Base-by-base conservation (phyloP, 1,140 invertebrate genomes). In the Euura saliciscinereae region DNA sequence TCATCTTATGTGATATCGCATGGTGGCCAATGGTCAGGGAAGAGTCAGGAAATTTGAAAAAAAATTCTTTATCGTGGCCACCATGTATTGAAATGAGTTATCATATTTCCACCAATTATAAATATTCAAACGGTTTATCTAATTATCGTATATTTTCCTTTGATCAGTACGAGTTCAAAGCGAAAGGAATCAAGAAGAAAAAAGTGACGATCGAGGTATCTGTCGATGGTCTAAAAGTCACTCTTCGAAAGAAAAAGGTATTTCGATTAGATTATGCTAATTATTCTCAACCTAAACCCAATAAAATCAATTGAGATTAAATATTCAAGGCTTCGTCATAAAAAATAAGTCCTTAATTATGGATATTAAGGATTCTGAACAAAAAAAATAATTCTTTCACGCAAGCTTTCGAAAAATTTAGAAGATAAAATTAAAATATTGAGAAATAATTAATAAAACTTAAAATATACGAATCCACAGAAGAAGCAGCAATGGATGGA, bases 171-270 rank as follows among this genome's bases (percentile, higher is more conserved):
- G 98, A 99, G 88, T 99, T 98, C 90, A 99, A 99, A 91, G 93
- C 97, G 76, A 97, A 97, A 88, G 96, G 95, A 59, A 95, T 98
- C 78, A 99, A 99, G 89, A 99, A 99, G 88, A 95, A 96, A 84
- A 99, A 99, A 91, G 97, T 99, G 76, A 95, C 93, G 67, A 90
- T 99, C 74, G 94, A 96, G 80, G 93, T 99, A 72, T 99, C 97
- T 2, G 94, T 98, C 3, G 96, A 99, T 77, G 98, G 98, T 8
- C 94, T 99, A 59, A 94, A 95, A 85, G 94, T 99, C 75, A 92
- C 91, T 42, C 87, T 96, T 64, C 90, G 95, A 76, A 96, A 96
- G 88, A 93, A 97, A 85, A 95, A 92, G 88, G 86, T 86, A 28
- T 28, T 28, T 28, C 28, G 28, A 28, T 28, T 28, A 1, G 79